A percentile compares a stretch with the other conserved stretches of the same genome.
Conservation (phyloP, 2,113 vertebrate species). For the Ptychochromis oligacanthus region DNA sequence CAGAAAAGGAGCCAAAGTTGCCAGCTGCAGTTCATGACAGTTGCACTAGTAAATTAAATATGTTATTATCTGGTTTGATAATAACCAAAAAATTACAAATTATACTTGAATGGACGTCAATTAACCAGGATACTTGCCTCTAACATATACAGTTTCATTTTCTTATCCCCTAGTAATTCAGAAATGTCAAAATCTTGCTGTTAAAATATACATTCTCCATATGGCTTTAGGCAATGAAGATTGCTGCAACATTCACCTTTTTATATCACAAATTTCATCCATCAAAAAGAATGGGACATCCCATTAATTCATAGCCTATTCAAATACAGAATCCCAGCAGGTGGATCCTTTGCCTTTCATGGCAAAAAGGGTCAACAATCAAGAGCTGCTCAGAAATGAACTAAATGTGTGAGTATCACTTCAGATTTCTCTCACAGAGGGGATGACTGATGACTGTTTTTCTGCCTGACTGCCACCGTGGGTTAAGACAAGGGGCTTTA, state of each 20-base stretch:
- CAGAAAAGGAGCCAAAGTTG: no score
- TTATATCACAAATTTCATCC: constrained; percentile 42
- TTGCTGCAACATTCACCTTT: constrained; percentile 18
- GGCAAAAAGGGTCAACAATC: constrained; percentile 38
- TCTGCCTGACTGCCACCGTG: constrained; percentile 74
- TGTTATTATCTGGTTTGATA: no score
- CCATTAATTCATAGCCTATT: constrained; percentile 58
- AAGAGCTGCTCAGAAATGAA: constrained; percentile 51
- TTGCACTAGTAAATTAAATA: no score
- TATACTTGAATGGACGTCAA: background rate
- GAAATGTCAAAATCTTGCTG: background rate
- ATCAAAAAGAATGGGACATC: constrained; percentile 46
- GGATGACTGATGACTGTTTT: constrained; percentile 77
- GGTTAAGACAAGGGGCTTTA: constrained; percentile 78
- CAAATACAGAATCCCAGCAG: constrained; percentile 51
- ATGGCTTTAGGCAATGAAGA: background rate
- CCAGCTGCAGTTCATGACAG: background rate
- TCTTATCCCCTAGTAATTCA: background rate
- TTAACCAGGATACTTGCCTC: background rate
- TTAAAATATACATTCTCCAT: background rate
- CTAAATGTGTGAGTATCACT: constrained; percentile 57
- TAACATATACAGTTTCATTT: background rate
- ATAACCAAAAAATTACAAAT: background rate
- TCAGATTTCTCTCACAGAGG: constrained; percentile 40
- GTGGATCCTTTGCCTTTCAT: constrained; percentile 52